A percentile compares a stretch with the other conserved stretches of the same genome.
Evolutionary conservation across 1,140 invertebrate species (phyloP).

Genomic region (Achroia grisella): DNA sequence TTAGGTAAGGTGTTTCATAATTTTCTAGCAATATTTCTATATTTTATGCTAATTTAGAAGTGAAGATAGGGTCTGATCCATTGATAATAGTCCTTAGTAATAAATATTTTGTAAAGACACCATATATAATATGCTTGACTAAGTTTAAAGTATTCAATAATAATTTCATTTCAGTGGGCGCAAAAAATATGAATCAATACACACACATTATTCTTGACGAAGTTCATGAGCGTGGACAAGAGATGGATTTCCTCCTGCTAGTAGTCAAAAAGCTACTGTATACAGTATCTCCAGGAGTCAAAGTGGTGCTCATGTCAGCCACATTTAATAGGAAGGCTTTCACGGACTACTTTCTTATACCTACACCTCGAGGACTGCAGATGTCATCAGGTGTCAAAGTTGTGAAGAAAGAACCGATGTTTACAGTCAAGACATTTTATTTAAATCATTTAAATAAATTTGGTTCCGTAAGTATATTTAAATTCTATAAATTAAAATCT

Average conservation of each 20-base stretch:
- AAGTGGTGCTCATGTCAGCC: conserved; percentile 91
- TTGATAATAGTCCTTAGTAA: too few species aligned
- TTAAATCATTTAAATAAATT: conserved; percentile 77
- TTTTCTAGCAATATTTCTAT: conserved; percentile 1
- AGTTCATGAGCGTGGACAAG: conserved; percentile 95
- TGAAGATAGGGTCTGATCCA: too few species aligned
- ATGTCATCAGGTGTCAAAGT: conserved; percentile 78
- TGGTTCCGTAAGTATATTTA: conserved; percentile 37
- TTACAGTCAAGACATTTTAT: conserved; percentile 78
- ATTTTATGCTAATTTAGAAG: too few species aligned
- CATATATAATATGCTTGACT: too few species aligned
- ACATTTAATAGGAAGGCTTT: conserved; percentile 86
- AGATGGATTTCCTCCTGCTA: conserved; percentile 93
- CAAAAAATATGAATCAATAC: conserved; percentile 75
- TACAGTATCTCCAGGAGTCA: conserved; percentile 81
- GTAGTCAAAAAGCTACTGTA: conserved; percentile 87
- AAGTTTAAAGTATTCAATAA: too few species aligned
- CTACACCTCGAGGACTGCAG: conserved; percentile 55
- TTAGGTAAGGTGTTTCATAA: conserved; percentile 76
- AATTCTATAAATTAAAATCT: too few species aligned
- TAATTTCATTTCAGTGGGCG: conserved; percentile 42
- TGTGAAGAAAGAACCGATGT: conserved; percentile 64
- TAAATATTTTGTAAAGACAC: too few species aligned
- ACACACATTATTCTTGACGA: conserved; percentile 97
- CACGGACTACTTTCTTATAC: conserved; percentile 80